Evolutionary conservation across 1,140 invertebrate genomes (phyloP).

Genomic region (Drosophila sulfurigaster): DNA sequence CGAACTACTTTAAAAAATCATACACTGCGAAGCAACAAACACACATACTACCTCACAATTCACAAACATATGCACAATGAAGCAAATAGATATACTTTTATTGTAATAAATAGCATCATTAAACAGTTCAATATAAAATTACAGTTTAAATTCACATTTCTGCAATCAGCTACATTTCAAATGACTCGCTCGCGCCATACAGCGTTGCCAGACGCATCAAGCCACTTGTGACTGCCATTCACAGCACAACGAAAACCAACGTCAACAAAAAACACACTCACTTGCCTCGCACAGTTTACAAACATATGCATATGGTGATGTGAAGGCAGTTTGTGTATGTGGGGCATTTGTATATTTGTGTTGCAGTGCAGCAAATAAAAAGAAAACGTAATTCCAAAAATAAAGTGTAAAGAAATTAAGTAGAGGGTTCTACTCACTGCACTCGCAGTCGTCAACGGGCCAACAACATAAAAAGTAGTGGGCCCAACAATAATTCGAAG

Average conservation of each 20-base stretch:
- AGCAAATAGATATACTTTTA: too few species aligned
- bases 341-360: constrained; percentile 22
- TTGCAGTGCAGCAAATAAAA: constrained; percentile 49
- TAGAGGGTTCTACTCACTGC: constrained; percentile 19
- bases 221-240: constrained; percentile 28
- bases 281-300: constrained; percentile 26
- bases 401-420: constrained; percentile 46
- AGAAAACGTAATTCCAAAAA: constrained; percentile 56
- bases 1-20: too few species aligned
- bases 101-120: too few species aligned
- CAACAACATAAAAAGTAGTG: constrained; percentile 18
- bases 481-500: constrained; percentile 40
- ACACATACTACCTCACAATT: too few species aligned
- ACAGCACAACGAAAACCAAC: constrained; percentile 36
- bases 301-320: constrained; percentile 28
- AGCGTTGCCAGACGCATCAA: constrained; percentile 31
- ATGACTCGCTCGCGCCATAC: background rate
- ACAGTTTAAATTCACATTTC: too few species aligned
- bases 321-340: constrained; percentile 28
- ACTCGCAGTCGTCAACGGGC: constrained; percentile 45
- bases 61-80: too few species aligned
- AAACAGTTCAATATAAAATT: too few species aligned
- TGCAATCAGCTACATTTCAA: too few species aligned
- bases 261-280: constrained; percentile 55
- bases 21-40: too few species aligned